phyloP scores from a whole-genome alignment of 2,113 vertebrate genomes.

The Ochotona princeps region DNA sequence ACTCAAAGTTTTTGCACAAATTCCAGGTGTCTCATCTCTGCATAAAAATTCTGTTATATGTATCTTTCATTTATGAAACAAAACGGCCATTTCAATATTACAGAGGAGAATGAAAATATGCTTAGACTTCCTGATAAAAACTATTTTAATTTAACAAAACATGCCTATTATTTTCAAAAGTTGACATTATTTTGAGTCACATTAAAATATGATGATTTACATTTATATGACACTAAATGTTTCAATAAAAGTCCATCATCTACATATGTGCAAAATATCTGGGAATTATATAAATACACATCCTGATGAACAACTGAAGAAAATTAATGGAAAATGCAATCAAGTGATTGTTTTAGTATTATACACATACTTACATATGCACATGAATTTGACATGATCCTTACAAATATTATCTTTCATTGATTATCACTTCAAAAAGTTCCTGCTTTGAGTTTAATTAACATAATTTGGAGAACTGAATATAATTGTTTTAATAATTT shows the following conservation, averaged over 20 bases:
- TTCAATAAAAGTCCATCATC: background rate
- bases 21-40: background rate
- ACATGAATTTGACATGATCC: background rate
- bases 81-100: background rate
- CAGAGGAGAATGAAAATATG: background rate
- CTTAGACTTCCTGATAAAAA: background rate
- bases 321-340: no score
- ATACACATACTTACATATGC: background rate
- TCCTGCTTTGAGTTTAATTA: background rate
- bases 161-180: background rate
- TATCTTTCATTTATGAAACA: background rate
- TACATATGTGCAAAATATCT: background rate
- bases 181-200: background rate
- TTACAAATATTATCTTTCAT: background rate
- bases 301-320: no score
- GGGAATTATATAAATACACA: background rate
- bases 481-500: background rate
- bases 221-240: background rate
- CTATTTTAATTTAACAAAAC: background rate
- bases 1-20: background rate
- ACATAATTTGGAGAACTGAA: background rate
- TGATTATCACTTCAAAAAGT: background rate
- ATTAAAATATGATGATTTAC: background rate
- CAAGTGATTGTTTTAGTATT: no score
- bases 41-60: background rate